Percentiles rank a stretch among this genome's conserved stretches.
These are phyloP conservation scores for Poeciliopsis presidionis DNA, from an alignment of 2,797 vertebrate genomes.

Conservation along the genomic window DNA sequence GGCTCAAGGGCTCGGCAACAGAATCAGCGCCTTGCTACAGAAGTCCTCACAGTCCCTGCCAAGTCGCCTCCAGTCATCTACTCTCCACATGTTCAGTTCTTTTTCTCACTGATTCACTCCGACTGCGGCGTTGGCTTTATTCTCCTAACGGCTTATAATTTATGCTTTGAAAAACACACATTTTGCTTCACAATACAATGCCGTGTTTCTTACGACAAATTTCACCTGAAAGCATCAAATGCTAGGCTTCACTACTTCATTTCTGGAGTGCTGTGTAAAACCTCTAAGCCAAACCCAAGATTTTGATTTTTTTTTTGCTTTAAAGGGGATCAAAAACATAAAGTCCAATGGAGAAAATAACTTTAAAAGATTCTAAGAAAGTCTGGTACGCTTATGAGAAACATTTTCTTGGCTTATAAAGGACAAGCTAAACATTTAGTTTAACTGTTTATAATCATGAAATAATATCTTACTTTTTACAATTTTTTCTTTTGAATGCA, in stretches of 20 bases:
- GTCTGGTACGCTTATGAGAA: background rate
- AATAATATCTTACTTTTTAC: background rate
- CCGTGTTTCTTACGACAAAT: background rate
- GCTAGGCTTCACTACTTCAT: background rate
- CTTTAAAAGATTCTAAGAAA: background rate
- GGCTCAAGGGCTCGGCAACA: conserved; percentile 51
- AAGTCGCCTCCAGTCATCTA: conserved; percentile 46
- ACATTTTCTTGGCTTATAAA: background rate
- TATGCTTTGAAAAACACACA: background rate
- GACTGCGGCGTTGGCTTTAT: background rate
- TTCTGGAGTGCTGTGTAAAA: background rate
- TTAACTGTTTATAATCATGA: background rate
- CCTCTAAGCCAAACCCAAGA: background rate
- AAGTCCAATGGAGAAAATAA: background rate
- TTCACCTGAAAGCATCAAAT: background rate
- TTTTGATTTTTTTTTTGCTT: no score
- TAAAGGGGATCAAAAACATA: background rate
- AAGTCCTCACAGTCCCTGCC: conserved; percentile 45
- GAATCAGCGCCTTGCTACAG: conserved; percentile 53
- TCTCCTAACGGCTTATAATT: background rate
- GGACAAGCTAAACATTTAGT: background rate
- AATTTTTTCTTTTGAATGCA: background rate
- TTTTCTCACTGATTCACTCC: conserved; percentile 13
- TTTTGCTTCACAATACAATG: background rate
- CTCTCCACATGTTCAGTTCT: conserved; percentile 8